These are phyloP conservation scores for Frankliniella intonsa DNA, from an alignment of 2,888 invertebrate genomes.

Conservation along the genomic window DNA sequence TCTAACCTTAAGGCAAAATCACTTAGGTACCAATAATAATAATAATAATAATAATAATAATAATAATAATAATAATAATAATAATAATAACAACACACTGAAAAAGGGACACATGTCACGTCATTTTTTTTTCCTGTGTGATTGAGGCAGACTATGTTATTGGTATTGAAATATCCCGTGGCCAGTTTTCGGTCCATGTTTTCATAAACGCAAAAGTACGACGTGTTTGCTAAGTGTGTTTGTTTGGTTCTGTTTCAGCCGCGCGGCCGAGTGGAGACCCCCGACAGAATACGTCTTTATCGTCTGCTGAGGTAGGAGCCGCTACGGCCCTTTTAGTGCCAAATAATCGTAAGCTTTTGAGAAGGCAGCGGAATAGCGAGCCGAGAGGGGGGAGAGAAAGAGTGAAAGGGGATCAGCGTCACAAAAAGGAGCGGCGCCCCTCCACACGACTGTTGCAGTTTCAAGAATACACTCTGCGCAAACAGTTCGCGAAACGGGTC, in stretches of 20 bases:
- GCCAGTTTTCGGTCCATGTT: too few species aligned
- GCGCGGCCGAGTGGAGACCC: background rate
- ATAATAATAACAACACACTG: too few species aligned
- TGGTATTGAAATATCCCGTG: too few species aligned
- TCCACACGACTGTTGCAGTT: too few species aligned
- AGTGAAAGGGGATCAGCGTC: constrained; percentile 14
- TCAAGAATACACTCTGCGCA: too few species aligned
- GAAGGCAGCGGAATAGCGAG: constrained; percentile 1
- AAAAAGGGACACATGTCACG: background rate
- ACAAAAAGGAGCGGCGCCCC: background rate
- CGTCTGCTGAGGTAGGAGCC: constrained; percentile 21
- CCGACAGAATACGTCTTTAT: constrained; percentile 25
- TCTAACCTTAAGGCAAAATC: too few species aligned
- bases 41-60: too few species aligned
- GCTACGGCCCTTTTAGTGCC: constrained; percentile 17
- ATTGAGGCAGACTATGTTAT: background rate
- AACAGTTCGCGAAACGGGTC: too few species aligned
- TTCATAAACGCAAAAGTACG: too few species aligned
- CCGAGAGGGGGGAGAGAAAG: background rate
- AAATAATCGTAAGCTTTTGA: constrained; percentile 23
- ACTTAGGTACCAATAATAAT: too few species aligned
- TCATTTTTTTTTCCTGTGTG: background rate
- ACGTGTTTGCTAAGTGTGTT: too few species aligned
- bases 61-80: too few species aligned
- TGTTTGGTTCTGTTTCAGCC: background rate